Percentiles rank a stretch among this genome's conserved stretches.
Evolutionary conservation across 2,113 vertebrate genomes (phyloP).

Genomic region (Takifugu bimaculatus): DNA sequence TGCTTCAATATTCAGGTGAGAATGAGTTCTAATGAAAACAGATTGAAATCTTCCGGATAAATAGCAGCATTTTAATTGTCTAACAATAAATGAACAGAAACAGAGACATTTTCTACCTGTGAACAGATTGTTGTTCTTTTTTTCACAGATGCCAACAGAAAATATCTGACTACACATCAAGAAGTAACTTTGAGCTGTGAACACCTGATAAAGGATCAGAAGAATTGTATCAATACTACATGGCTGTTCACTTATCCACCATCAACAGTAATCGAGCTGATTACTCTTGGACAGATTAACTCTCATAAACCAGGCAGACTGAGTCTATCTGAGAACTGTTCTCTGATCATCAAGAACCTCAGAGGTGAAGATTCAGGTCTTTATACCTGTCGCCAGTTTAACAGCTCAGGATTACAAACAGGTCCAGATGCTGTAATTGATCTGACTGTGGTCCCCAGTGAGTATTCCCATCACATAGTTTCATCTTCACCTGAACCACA

Average conservation of each 20-base stretch:
- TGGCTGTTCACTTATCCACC: accelerated
- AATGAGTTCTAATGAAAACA: background rate
- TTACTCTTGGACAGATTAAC: background rate
- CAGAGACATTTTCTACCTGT: too few relatives aligned
- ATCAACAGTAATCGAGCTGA: accelerated
- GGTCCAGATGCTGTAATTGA: accelerated
- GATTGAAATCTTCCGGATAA: too few relatives aligned
- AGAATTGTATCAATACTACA: background rate
- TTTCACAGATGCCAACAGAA: too few relatives aligned
- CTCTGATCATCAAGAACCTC: slow-evolving; percentile 36
- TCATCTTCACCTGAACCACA: slow-evolving; percentile 2
- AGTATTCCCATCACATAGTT: slow-evolving; percentile 15
- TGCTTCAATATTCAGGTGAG: too few relatives aligned
- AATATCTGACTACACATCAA: background rate
- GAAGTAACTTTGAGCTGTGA: background rate
- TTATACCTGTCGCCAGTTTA: background rate
- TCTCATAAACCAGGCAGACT: slow-evolving; percentile 15
- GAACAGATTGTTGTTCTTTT: too few relatives aligned
- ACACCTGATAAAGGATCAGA: background rate
- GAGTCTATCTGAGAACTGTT: slow-evolving; percentile 22
- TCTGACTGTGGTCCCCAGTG: slow-evolving; percentile 24
- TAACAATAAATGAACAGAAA: too few relatives aligned
- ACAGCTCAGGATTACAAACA: accelerated
- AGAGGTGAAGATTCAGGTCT: background rate
- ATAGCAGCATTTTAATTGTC: background rate